Percentiles rank a stretch among this genome's conserved stretches.
These are phyloP conservation scores for Hyperopisus bebe DNA, from an alignment of 2,113 vertebrate species.

Conservation along the genomic window DNA sequence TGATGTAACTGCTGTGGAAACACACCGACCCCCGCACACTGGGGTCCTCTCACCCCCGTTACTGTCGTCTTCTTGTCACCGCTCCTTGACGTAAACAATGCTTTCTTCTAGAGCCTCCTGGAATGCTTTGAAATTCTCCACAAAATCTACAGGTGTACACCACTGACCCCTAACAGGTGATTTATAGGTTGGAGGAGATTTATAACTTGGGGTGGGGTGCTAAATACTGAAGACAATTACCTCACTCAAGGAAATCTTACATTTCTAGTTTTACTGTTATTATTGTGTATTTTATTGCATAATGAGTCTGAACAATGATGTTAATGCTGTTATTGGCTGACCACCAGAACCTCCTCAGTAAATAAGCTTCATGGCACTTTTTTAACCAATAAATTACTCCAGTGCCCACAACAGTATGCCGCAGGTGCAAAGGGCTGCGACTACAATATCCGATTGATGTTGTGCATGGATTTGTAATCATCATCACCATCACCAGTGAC, in stretches of 20 bases:
- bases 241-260: constrained; percentile 57
- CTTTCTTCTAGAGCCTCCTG: constrained; percentile 12
- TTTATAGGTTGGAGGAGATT: constrained; percentile 53
- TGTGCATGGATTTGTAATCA: constrained; percentile 65
- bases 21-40: not conserved
- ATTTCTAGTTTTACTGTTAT: constrained; percentile 62
- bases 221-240: constrained; percentile 57
- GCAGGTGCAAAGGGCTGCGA: constrained; percentile 64
- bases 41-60: not conserved
- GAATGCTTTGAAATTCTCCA: constrained; percentile 44
- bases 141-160: constrained; percentile 19
- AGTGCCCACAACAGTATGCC: constrained; percentile 61
- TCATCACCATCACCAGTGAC: constrained; percentile 62
- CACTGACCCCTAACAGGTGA: constrained; percentile 49
- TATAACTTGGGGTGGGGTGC: constrained; percentile 50
- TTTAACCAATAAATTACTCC: constrained; percentile 62
- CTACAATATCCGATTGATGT: constrained; percentile 67
- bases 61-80: constrained; percentile 52
- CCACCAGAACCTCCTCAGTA: constrained; percentile 54
- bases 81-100: constrained; percentile 56
- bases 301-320: constrained; percentile 68
- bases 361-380: constrained; percentile 63
- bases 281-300: constrained; percentile 64
- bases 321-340: constrained; percentile 69
- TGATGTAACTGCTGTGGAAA: not conserved